Percentiles rank a stretch among this genome's conserved stretches.
Conservation (phyloP, 2,113 vertebrate species). For the Cyprinus carpio region DNA sequence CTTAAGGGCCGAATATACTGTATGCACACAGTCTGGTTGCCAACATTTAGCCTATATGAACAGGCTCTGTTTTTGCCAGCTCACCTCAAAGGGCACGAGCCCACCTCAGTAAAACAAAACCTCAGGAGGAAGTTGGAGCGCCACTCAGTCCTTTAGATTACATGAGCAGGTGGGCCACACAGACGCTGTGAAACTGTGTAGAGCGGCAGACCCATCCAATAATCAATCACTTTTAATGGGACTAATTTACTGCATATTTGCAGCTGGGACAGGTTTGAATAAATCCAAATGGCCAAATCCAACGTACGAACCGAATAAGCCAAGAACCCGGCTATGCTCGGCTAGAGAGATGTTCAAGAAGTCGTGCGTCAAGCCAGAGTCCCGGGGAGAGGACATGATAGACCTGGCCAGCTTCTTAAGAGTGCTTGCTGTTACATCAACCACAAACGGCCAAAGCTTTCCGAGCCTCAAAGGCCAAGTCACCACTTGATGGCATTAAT, state of each 20-base stretch:
- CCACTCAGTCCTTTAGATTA: conserved; percentile 41
- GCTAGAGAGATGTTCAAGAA: not conserved
- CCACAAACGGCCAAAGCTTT: conserved; percentile 46
- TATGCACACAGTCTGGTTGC: not conserved
- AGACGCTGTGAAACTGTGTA: not conserved
- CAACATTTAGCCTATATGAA: not conserved
- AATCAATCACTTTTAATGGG: conserved; percentile 41
- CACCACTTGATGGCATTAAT: conserved; percentile 52
- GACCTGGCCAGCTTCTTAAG: not conserved
- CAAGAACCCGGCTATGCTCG: not conserved
- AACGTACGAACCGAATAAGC: not conserved
- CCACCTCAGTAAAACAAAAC: conserved; percentile 9
- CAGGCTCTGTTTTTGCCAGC: not conserved
- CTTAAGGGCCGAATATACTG: not conserved
- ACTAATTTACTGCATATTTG: conserved; percentile 33
- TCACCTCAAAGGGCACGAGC: conserved; percentile 28
- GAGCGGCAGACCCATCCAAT: not conserved
- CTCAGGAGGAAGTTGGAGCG: conserved; percentile 13
- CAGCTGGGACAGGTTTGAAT: conserved; percentile 21
- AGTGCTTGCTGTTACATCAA: not conserved
- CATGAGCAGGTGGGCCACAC: conserved; percentile 27
- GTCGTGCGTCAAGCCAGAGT: conserved; percentile 8
- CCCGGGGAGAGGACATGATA: conserved; percentile 38
- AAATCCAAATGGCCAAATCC: conserved; percentile 23
- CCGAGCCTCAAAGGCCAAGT: conserved; percentile 34